These are phyloP conservation scores for Paracyclopina nana DNA, from an alignment of 1,140 invertebrate genomes.

Conservation along the genomic window DNA sequence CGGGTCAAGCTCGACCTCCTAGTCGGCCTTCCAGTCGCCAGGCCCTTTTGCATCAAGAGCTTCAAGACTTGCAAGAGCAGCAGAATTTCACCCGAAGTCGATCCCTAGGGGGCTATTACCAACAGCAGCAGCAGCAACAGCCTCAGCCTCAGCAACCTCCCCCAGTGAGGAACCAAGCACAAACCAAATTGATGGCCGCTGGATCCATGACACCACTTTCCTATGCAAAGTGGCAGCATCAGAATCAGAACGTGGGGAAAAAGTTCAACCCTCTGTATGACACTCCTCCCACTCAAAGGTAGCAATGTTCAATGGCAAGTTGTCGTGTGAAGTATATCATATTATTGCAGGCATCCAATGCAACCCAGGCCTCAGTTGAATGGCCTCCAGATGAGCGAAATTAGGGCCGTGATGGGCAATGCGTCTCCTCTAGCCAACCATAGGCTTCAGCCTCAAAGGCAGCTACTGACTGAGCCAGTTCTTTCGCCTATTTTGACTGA, in stretches of 20 bases:
- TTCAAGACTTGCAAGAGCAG: neutral
- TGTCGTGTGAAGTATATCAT: too few species aligned
- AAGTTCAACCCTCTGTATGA: neutral
- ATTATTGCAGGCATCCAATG: too few species aligned
- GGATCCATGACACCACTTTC: neutral
- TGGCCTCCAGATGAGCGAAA: too few species aligned
- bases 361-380: too few species aligned
- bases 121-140: too few species aligned
- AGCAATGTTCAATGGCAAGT: too few species aligned
- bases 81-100: neutral
- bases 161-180: neutral
- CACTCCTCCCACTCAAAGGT: neutral
- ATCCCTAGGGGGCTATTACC: neutral
- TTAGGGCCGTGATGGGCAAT: too few species aligned
- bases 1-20: too few species aligned
- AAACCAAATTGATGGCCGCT: neutral
- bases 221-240: constrained; percentile 1
- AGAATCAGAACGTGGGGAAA: neutral
- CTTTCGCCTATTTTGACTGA: constrained; percentile 1
- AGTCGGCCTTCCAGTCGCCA: neutral
- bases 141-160: neutral
- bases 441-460: too few species aligned
- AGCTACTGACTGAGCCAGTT: too few species aligned
- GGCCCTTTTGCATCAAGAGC: neutral
- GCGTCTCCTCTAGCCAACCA: too few species aligned